Percentiles rank a stretch among this genome's conserved stretches.
Evolutionary conservation across 2,888 invertebrate species (phyloP).

Genomic region (Heliconius hortense): DNA sequence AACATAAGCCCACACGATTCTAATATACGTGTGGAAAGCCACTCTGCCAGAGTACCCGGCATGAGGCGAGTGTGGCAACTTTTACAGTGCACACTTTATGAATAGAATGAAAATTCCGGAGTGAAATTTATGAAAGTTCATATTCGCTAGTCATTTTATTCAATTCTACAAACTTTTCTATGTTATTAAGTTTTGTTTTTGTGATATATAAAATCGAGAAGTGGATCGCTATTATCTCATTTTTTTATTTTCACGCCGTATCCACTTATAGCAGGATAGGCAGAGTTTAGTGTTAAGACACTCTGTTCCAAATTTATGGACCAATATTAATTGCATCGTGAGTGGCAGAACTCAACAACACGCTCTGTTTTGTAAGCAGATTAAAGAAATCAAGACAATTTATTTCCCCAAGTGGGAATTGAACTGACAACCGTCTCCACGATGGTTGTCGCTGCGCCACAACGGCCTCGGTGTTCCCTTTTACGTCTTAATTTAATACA

Average conservation of each 20-base stretch:
- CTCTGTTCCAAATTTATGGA: too few species aligned
- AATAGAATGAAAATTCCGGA: constrained; percentile 11
- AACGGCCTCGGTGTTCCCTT: too few species aligned
- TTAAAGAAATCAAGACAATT: too few species aligned
- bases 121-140: constrained; percentile 14
- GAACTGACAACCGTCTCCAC: too few species aligned
- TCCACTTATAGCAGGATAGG: neutral
- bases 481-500: too few species aligned
- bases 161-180: neutral
- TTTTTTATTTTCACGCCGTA: neutral
- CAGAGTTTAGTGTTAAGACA: too few species aligned
- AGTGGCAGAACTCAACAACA: too few species aligned
- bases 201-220: neutral
- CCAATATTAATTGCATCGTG: too few species aligned
- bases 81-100: constrained; percentile 8
- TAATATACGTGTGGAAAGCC: constrained; percentile 11
- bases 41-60: neutral
- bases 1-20: neutral
- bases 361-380: too few species aligned
- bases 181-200: neutral
- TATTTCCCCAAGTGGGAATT: too few species aligned
- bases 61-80: constrained; percentile 4
- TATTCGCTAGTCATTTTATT: constrained; percentile 10
- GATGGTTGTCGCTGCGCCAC: too few species aligned
- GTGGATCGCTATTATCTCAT: neutral